Base-by-base conservation (phyloP, 2,113 vertebrate genomes). In the Eulemur macaco region DNA sequence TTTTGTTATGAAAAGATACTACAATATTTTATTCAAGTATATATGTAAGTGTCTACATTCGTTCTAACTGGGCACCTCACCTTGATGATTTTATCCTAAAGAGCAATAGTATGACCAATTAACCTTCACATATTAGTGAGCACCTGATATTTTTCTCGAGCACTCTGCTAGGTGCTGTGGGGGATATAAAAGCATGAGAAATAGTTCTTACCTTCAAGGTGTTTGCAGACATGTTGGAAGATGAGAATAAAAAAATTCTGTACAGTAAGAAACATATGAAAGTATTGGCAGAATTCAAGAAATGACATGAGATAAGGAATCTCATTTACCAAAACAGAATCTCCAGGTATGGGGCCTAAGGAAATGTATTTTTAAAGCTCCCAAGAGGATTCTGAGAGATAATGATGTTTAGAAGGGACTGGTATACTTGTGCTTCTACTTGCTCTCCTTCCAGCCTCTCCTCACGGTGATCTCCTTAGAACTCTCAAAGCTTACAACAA, bases 231-330 rank as follows among this genome's bases (percentile, higher is more conserved):
- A 45, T 66, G 12, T 42, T 83, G 47, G 34, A 37, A 91, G 20
- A 88, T 71, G 74, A 56, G 6, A 86, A 94, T 54, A 66, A 77
- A 95, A 95, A 37, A 96, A 54, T 54, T 68, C 21, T 81, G 15
- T 86, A 14, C 15, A 37, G 3, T 58, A 95, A 69, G 37, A 81
- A 27, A 76, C 31, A 34, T 71, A 29, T 17, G 34, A 86, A n/a
- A 60, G 39, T 64, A 50, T 42, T 56, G 21, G 21, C 50, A 93
- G 81, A 91, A 78, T 86, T 85, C 20, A 58, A 91, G n/a, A 89
- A 77, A 68, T 86, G 25, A 50, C 17, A 39, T 66, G 74, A 81
- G 54, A 47, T 71, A 54, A 39, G 12, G 20, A 86, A n/a, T 81
- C 12, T 68, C 21, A 92, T 85, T 93, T 77, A 45, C 27, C 37